These are phyloP conservation scores for Danio aesculapii DNA, from an alignment of 2,797 vertebrate species.

Conservation along the genomic window DNA sequence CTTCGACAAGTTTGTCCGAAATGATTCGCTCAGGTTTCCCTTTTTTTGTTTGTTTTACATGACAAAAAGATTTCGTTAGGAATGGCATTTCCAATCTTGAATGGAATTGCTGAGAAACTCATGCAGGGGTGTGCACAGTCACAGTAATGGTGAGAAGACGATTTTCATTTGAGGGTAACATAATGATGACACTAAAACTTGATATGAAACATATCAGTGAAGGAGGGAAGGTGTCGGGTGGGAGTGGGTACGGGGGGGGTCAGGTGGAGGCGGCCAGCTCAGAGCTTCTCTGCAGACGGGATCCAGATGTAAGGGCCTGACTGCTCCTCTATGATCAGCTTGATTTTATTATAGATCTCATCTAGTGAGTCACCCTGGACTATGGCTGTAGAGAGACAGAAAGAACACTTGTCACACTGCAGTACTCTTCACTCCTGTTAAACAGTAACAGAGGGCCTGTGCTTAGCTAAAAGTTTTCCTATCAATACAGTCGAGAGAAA, in stretches of 20 bases:
- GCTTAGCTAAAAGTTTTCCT: neutral
- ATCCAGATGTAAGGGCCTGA: conserved; percentile 99
- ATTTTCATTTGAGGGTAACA: conserved; percentile 87
- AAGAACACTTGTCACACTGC: conserved; percentile 4
- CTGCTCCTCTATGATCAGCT: conserved; percentile 99
- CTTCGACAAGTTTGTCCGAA: conserved; percentile 73
- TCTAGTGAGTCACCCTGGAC: conserved; percentile 99
- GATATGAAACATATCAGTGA: conserved; percentile 97
- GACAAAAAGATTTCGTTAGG: conserved; percentile 78
- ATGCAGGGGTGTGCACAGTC: conserved; percentile 98
- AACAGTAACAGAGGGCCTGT: neutral
- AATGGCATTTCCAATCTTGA: conserved; percentile 90
- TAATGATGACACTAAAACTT: conserved; percentile 99
- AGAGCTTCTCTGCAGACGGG: conserved; percentile 98
- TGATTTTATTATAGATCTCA: conserved; percentile 99
- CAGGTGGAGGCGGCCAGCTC: conserved; percentile 84
- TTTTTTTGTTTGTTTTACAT: conserved; percentile 79
- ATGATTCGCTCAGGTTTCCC: conserved; percentile 71
- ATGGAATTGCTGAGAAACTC: conserved; percentile 95
- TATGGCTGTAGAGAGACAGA: conserved; percentile 84
- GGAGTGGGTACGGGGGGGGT: conserved; percentile 80
- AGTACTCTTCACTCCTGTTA: neutral
- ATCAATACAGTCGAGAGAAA: neutral
- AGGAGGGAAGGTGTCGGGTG: conserved; percentile 79
- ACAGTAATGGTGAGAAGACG: conserved; percentile 94